Evolutionary conservation across 1,140 invertebrate genomes (phyloP), one percentile per base, ranked within the genome.

Genomic region (Lordiphosa stackelbergi): DNA sequence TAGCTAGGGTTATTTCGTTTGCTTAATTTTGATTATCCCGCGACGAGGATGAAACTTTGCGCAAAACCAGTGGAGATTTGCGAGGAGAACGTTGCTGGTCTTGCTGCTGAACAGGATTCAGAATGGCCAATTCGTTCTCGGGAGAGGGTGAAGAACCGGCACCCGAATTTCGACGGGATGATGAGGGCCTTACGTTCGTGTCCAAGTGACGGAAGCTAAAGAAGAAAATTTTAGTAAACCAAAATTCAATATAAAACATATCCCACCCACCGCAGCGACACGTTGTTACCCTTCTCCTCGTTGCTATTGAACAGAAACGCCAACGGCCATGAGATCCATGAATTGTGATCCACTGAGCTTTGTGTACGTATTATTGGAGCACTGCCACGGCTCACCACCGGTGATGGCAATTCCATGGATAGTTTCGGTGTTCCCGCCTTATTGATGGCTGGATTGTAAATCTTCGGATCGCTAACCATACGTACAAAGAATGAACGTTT

Each of bases 401-500:
- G 90, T 85, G 61, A 88, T 5, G 63, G 64, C 68, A 77, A 81
- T 89, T 87, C 88, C 57, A 78, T 63, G 7, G 88, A 88, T 79
- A 86, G 69, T 10, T 89, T 88, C 0, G 90, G 90, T 35, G 92
- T 90, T 36, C 92, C 88, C 3, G 92, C 90, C 87, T 93, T 93
- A 72, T 92, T 92, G 66, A 95, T 94, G 54, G 94, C 94, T 11
- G 95, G 95, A 88, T 97, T 96, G 90, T 97, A 97, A 58, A 98
- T 95, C 85, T 98, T 98, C 0, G 97, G 97, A 90, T 99, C 97
- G 63, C 94, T 95, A 28, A 96, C 97, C 97, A 99, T 98, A 11
- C 96, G 93, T 45, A 98, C 96, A 88, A 98, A 98, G 89, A 98
- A 96, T 19, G 95, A 97, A 24, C 97, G 90, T 88, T 97, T 96